phyloP scores from a whole-genome alignment of 2,888 invertebrate species.

The Meteorus cinctellus region DNA sequence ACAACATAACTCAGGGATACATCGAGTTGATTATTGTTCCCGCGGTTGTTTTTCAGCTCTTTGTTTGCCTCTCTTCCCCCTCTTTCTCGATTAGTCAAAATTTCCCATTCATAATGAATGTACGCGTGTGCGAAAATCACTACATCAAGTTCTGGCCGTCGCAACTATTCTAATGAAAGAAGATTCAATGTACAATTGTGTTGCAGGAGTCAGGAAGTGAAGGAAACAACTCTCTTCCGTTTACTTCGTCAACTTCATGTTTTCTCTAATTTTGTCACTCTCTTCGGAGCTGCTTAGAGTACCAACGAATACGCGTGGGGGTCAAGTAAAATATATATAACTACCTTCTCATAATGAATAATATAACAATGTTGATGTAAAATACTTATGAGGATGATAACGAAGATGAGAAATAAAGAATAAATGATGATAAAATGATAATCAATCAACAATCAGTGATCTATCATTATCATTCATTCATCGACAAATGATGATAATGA shows the following conservation, averaged over 20 bases:
- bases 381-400: slow-evolving; percentile 45
- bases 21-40: slow-evolving; percentile 15
- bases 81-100: not conserved
- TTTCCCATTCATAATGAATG: not conserved
- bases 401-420: slow-evolving; percentile 48
- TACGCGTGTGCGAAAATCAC: not conserved
- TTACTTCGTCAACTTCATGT: not conserved
- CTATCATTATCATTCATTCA: slow-evolving; percentile 37
- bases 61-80: not conserved
- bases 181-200: slow-evolving; percentile 31
- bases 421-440: slow-evolving; percentile 41
- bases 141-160: not conserved
- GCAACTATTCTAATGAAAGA: slow-evolving; percentile 17
- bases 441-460: not conserved
- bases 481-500: slow-evolving; percentile 40
- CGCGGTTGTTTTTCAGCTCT: not conserved
- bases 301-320: slow-evolving; percentile 18
- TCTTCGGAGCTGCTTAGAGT: not conserved
- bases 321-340: slow-evolving; percentile 34
- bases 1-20: not conserved
- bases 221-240: not conserved
- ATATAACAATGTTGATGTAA: slow-evolving; percentile 46
- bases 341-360: slow-evolving; percentile 52
- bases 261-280: not conserved
- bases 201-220: slow-evolving; percentile 4